Evolutionary conservation across 53 echinoderm and acorn worm genomes (phyloP).

Genomic region (Apostichopus leukothele): DNA sequence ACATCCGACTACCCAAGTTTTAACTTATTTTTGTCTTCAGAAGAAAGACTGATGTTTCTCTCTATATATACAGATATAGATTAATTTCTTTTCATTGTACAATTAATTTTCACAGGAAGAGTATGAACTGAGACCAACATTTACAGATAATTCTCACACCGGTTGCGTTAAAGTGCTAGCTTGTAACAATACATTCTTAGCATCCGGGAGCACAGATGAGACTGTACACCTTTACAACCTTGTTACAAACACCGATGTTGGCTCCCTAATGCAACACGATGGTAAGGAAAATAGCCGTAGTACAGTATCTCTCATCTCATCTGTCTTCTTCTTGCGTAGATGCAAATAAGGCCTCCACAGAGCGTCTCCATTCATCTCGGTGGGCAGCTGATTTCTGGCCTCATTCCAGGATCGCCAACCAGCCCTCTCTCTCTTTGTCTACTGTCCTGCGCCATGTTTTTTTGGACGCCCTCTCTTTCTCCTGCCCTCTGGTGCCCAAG

Average conservation of each 20-base stretch:
- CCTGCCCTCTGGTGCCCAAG: too few species aligned
- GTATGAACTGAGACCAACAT: constrained; percentile 58
- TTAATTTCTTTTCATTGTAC: background rate
- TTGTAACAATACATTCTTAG: constrained; percentile 60
- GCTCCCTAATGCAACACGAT: constrained; percentile 83
- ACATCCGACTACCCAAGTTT: too few species aligned
- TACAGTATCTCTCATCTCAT: background rate
- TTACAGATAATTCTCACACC: constrained; percentile 94
- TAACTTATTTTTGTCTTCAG: too few species aligned
- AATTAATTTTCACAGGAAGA: constrained; percentile 17
- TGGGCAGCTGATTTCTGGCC: too few species aligned
- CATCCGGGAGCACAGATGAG: constrained; percentile 95
- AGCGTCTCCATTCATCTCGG: too few species aligned
- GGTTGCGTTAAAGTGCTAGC: constrained; percentile 85
- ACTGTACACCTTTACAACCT: constrained; percentile 86
- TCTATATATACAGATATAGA: too few species aligned
- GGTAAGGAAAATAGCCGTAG: constrained; percentile 52
- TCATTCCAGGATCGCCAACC: too few species aligned
- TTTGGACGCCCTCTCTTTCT: too few species aligned
- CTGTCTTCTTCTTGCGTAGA: background rate
- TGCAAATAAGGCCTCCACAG: background rate
- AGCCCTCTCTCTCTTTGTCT: too few species aligned
- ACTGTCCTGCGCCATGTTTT: too few species aligned
- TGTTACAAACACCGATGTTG: constrained; percentile 72
- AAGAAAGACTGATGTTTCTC: too few species aligned